These are phyloP conservation scores for Chiroxiphia lanceolata DNA, from an alignment of 2,797 vertebrate species.

Conservation along the genomic window DNA sequence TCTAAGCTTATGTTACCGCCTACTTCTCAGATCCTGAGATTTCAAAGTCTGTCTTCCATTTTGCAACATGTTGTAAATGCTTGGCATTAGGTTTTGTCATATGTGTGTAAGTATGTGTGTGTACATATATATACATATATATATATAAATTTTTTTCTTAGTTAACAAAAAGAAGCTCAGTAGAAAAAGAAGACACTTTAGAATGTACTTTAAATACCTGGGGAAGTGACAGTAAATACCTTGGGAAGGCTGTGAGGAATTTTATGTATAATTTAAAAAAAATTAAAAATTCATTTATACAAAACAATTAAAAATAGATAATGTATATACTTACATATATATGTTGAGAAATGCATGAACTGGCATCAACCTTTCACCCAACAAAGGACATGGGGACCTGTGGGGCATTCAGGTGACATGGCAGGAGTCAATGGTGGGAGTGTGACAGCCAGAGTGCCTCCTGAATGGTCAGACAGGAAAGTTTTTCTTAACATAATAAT, in stretches of 20 bases:
- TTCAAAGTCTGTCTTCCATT: neutral
- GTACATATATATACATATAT: no score
- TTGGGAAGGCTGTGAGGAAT: neutral
- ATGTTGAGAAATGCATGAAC: neutral
- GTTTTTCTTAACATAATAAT: neutral
- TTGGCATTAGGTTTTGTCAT: neutral
- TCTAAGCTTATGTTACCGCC: neutral
- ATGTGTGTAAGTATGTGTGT: neutral
- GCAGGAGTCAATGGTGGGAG: neutral
- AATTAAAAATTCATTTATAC: neutral
- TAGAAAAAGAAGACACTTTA: neutral
- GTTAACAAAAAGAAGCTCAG: neutral
- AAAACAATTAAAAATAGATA: neutral
- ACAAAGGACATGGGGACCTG: neutral
- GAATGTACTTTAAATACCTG: neutral
- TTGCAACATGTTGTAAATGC: neutral
- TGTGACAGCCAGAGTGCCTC: neutral
- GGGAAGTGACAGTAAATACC: neutral
- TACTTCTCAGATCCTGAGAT: neutral
- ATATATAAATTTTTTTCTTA: neutral
- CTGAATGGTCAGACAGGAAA: neutral
- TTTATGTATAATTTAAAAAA: neutral
- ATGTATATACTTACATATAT: neutral
- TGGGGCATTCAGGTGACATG: neutral
- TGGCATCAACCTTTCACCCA: neutral